Evolutionary conservation across 2,113 vertebrate genomes (phyloP).

Genomic region (Entelurus aequoreus): DNA sequence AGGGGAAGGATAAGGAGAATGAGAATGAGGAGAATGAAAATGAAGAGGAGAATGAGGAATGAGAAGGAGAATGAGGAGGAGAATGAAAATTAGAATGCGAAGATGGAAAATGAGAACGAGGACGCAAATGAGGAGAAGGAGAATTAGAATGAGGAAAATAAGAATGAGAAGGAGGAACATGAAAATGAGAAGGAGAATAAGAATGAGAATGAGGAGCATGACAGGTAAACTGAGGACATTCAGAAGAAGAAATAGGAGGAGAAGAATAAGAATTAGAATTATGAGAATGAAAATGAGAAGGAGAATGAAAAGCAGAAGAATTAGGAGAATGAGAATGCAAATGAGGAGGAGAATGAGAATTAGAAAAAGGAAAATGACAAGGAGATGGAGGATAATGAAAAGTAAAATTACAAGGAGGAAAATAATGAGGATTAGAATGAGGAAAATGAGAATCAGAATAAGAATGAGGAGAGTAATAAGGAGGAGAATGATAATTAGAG

Average conservation of each 20-base stretch:
- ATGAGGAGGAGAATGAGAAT: not conserved
- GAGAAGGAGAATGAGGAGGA: not conserved
- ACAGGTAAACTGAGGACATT: not conserved
- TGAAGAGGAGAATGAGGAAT: not conserved
- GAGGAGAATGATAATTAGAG: not conserved
- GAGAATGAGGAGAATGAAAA: not conserved
- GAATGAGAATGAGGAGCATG: not conserved
- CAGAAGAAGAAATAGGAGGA: not conserved
- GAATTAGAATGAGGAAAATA: not conserved
- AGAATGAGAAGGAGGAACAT: not conserved
- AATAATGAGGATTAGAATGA: not conserved
- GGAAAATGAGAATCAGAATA: not conserved
- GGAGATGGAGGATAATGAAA: not conserved
- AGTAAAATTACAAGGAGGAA: not conserved
- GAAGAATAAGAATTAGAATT: not conserved
- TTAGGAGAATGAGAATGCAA: not conserved
- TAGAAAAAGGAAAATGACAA: not conserved
- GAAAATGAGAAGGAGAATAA: not conserved
- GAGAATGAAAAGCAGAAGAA: not conserved
- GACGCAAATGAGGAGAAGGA: not conserved
- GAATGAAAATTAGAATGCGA: not conserved
- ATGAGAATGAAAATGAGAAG: not conserved
- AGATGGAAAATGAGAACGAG: not conserved
- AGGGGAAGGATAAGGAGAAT: no score
- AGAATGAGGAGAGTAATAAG: not conserved